These are phyloP conservation scores for Mimumesa dahlbomi DNA, from an alignment of 2,888 invertebrate species.

Conservation along the genomic window DNA sequence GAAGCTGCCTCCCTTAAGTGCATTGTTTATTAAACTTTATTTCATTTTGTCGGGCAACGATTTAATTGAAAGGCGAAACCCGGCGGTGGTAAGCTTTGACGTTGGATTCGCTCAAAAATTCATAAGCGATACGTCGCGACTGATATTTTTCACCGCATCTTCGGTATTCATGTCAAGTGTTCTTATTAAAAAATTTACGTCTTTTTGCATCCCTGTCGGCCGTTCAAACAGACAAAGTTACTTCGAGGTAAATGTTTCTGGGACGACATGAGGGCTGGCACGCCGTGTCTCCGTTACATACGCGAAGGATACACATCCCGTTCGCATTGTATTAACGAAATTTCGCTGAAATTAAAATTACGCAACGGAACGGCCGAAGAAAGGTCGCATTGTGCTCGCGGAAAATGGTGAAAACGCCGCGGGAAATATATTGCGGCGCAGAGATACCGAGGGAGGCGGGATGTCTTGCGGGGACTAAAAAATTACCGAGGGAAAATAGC, in stretches of 20 bases:
- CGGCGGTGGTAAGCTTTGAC: not conserved
- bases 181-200: slow-evolving; percentile 24
- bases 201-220: slow-evolving; percentile 15
- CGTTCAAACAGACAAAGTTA: slow-evolving; percentile 29
- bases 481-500: too few relatives aligned
- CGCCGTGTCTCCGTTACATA: not conserved
- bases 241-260: slow-evolving; percentile 33
- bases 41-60: slow-evolving; percentile 8
- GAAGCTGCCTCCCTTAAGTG: not conserved
- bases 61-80: slow-evolving; percentile 1
- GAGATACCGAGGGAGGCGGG: too few relatives aligned
- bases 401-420: not conserved
- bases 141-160: slow-evolving; percentile 40
- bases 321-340: not conserved
- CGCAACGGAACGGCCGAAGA: not conserved
- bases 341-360: not conserved
- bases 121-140: slow-evolving; percentile 8
- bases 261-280: not conserved
- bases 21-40: slow-evolving; percentile 16
- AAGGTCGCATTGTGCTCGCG: not conserved
- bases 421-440: too few relatives aligned
- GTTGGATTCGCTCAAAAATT: slow-evolving; percentile 9
- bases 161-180: slow-evolving; percentile 42
- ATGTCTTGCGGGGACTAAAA: too few relatives aligned
- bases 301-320: slow-evolving; percentile 3